Percentiles rank a stretch among this genome's conserved stretches.
phyloP scores from a whole-genome alignment of 2,797 vertebrate species.

The Lacerta agilis region DNA sequence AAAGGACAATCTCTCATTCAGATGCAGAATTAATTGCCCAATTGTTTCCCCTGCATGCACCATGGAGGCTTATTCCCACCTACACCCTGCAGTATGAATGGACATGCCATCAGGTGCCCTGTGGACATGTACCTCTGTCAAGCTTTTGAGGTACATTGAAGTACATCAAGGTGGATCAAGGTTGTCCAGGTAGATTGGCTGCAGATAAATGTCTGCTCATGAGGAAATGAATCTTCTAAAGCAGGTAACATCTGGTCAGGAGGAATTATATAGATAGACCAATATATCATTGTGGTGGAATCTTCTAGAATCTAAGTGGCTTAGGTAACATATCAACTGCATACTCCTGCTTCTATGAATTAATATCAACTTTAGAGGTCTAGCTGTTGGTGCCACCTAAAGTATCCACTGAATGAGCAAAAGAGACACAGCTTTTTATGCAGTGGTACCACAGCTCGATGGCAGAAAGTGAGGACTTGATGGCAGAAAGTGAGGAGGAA shows the following conservation, averaged over 20 bases:
- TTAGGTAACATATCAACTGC: no score
- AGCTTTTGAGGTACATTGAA: constrained; percentile 13
- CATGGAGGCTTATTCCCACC: not conserved
- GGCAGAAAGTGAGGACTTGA: no score
- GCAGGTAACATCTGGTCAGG: not conserved
- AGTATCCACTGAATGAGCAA: no score
- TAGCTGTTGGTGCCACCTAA: no score
- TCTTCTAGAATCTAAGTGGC: not conserved
- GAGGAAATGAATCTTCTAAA: not conserved
- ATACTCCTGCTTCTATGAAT: no score
- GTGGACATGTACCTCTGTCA: not conserved
- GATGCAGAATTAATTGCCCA: not conserved
- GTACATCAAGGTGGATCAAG: no score
- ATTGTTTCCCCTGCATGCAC: not conserved
- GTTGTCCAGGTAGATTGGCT: constrained; percentile 33
- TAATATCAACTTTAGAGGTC: no score
- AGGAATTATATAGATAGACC: constrained; percentile 20
- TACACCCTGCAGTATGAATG: not conserved
- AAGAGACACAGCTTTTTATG: no score
- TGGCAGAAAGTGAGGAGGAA: no score
- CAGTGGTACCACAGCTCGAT: no score
- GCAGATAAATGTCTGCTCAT: constrained; percentile 10
- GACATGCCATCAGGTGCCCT: not conserved
- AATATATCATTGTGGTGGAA: constrained; percentile 2
- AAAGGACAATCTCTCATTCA: not conserved